A percentile compares a stretch with the other conserved stretches of the same genome.
Evolutionary conservation across 2,797 vertebrate species (phyloP).

Genomic region (Cygnus olor): DNA sequence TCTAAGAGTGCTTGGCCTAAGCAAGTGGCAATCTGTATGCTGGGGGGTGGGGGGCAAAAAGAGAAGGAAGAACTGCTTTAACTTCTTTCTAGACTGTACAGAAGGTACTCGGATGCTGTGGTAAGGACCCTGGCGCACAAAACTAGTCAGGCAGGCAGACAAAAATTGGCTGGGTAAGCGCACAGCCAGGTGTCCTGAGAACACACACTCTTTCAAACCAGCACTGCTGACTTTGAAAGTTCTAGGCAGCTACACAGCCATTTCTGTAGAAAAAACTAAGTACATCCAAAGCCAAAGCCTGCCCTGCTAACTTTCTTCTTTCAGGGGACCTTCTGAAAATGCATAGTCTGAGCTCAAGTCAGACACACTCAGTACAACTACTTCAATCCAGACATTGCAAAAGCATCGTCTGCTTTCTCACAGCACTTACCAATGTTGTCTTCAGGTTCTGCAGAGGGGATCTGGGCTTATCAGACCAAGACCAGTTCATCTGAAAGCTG

Average conservation of each 20-base stretch:
- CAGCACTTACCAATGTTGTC: background rate
- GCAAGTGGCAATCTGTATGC: background rate
- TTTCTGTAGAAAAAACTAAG: background rate
- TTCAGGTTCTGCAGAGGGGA: background rate
- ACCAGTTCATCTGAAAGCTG: background rate
- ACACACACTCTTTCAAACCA: background rate
- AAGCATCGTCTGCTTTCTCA: background rate
- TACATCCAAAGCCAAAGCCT: background rate
- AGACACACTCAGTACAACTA: background rate
- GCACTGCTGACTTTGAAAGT: background rate
- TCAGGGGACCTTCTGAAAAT: background rate
- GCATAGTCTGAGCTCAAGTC: background rate
- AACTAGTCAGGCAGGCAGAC: background rate
- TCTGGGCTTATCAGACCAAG: background rate
- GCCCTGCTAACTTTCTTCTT: background rate
- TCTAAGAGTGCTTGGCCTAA: background rate
- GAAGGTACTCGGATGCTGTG: background rate
- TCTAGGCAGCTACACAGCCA: background rate
- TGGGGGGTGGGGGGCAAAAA: background rate
- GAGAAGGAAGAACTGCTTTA: background rate
- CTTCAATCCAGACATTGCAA: background rate
- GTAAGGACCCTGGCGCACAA: background rate
- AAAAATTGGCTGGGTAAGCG: background rate
- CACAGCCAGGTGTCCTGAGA: background rate
- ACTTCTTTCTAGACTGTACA: background rate